Percentiles rank a stretch among this genome's conserved stretches.
phyloP scores from a whole-genome alignment of 2,113 vertebrate species.

The Rhizomys pruinosus region DNA sequence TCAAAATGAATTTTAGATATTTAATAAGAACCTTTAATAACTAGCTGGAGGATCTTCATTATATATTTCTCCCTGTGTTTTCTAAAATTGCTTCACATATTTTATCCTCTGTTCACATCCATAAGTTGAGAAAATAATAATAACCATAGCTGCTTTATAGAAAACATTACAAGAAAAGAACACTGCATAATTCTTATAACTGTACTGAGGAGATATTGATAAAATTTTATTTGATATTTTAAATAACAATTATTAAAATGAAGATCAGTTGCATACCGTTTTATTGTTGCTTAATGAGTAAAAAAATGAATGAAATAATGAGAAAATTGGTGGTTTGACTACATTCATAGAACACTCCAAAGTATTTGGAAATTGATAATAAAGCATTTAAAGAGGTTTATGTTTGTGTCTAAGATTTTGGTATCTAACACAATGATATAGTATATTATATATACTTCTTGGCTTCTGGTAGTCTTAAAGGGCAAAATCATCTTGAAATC shows the following conservation, averaged over 20 bases:
- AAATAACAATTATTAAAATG: conserved; percentile 10
- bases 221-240: background rate
- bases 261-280: background rate
- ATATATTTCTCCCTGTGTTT: background rate
- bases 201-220: background rate
- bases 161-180: background rate
- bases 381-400: background rate
- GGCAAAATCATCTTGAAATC: background rate
- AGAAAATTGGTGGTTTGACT: conserved; percentile 17
- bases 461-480: background rate
- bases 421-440: background rate
- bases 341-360: background rate
- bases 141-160: background rate
- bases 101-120: background rate
- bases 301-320: background rate
- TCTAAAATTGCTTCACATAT: background rate
- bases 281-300: background rate
- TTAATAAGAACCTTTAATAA: background rate
- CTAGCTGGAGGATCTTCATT: background rate
- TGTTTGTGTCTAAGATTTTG: conserved; percentile 53
- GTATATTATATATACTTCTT: background rate
- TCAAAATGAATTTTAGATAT: background rate
- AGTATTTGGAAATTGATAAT: background rate
- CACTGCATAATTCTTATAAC: background rate
- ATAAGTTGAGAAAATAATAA: background rate